Evolutionary conservation across 2,797 vertebrate species (phyloP).

Genomic region (Discoglossus pictus): DNA sequence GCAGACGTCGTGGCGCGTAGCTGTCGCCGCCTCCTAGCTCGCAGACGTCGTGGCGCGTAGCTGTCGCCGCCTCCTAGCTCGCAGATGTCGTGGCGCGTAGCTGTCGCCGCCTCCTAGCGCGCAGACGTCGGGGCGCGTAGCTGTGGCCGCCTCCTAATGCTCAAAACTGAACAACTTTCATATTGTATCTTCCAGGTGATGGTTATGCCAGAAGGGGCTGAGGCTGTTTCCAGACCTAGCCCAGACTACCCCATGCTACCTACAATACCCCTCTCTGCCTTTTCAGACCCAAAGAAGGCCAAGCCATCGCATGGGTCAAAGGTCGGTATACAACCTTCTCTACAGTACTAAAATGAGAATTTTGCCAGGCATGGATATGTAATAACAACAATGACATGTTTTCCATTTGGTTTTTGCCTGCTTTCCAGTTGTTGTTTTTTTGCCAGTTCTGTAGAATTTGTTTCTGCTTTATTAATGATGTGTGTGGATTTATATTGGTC

Average conservation of each 20-base stretch:
- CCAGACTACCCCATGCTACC: constrained; percentile 97
- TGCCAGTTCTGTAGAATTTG: constrained; percentile 2
- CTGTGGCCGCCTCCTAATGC: too few relatives aligned
- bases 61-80: too few relatives aligned
- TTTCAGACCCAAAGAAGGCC: constrained; percentile 98
- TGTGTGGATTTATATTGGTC: too few relatives aligned
- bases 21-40: too few relatives aligned
- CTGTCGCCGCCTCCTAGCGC: too few relatives aligned
- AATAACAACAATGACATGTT: background rate
- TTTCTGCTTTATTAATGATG: background rate
- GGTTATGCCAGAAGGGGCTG: constrained; percentile 96
- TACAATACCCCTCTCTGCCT: constrained; percentile 96
- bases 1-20: too few relatives aligned
- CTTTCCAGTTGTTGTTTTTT: too few relatives aligned
- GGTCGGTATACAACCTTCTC: constrained; percentile 72
- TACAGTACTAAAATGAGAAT: background rate
- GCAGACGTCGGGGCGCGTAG: too few relatives aligned
- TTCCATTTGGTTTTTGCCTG: too few relatives aligned
- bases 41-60: too few relatives aligned
- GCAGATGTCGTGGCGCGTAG: too few relatives aligned
- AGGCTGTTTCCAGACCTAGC: constrained; percentile 90
- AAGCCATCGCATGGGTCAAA: constrained; percentile 94
- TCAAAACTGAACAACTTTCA: too few relatives aligned
- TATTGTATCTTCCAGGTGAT: constrained; percentile 75
- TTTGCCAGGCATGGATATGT: background rate